Conservation (phyloP, 1,140 invertebrate species). For the Littorina saxatilis region DNA sequence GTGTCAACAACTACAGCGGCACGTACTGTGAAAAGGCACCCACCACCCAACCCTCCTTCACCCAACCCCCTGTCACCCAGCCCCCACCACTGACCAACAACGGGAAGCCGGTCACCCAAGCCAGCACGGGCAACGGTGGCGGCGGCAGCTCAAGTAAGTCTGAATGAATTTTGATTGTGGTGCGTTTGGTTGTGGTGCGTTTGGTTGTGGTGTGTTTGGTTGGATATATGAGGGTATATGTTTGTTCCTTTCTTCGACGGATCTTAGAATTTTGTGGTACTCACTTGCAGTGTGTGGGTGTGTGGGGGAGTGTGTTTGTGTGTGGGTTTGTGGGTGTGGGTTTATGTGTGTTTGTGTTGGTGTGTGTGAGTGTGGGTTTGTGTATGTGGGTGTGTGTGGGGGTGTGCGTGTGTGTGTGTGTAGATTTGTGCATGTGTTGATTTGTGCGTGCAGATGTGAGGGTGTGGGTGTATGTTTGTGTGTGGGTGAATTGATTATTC, state of each 20-base stretch:
- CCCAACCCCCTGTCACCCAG: not conserved
- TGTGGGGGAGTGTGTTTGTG: too few species aligned
- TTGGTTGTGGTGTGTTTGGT: not conserved
- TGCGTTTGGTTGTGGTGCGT: conserved; percentile 13
- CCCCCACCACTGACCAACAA: too few species aligned
- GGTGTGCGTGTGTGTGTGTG: not conserved
- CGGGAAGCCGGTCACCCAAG: not conserved
- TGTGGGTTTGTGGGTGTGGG: too few species aligned
- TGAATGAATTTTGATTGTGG: not conserved
- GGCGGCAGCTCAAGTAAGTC: not conserved
- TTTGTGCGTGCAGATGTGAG: too few species aligned
- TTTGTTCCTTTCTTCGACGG: not conserved
- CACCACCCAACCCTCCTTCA: not conserved
- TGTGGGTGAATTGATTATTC: too few species aligned
- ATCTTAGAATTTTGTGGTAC: not conserved
- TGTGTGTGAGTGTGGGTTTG: too few species aligned
- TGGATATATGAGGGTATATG: not conserved
- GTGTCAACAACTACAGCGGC: conserved; percentile 36
- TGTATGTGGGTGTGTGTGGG: too few species aligned
- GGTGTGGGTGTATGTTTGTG: not conserved
- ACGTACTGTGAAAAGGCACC: not conserved
- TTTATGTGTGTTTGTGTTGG: too few species aligned
- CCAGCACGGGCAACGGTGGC: not conserved
- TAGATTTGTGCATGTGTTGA: not conserved
- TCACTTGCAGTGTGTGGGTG: not conserved